Evolutionary conservation across 2,888 invertebrate genomes (phyloP).

Genomic region (Bugulina stolonifera): DNA sequence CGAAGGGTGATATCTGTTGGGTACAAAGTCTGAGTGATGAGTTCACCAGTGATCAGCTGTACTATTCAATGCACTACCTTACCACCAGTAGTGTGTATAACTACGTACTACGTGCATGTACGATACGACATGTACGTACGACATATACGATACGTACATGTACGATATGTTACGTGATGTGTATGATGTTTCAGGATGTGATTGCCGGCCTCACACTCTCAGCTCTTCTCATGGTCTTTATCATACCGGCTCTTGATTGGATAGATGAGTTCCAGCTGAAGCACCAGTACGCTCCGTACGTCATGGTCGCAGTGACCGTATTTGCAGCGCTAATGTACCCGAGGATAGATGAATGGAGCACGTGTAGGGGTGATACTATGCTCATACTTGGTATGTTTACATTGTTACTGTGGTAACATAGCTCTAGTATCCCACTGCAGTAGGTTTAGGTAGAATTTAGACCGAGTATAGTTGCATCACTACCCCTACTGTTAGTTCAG

Average conservation of each 20-base stretch:
- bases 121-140: too few relatives aligned
- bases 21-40: too few relatives aligned
- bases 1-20: too few relatives aligned
- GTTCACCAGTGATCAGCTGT: too few relatives aligned
- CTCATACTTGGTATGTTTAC: slow-evolving; percentile 73
- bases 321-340: slow-evolving; percentile 63
- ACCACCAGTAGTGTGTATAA: too few relatives aligned
- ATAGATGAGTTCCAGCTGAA: slow-evolving; percentile 70
- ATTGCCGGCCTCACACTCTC: slow-evolving; percentile 71
- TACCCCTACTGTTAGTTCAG: too few relatives aligned
- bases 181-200: slow-evolving; percentile 78
- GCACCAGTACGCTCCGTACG: slow-evolving; percentile 61
- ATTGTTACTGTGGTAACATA: not conserved
- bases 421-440: not conserved
- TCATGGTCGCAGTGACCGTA: slow-evolving; percentile 65
- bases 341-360: slow-evolving; percentile 77
- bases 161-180: too few relatives aligned
- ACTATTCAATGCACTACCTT: too few relatives aligned
- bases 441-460: too few relatives aligned
- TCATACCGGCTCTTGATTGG: slow-evolving; percentile 69
- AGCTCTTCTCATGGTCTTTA: slow-evolving; percentile 63
- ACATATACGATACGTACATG: too few relatives aligned
- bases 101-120: too few relatives aligned
- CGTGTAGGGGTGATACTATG: slow-evolving; percentile 82
- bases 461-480: too few relatives aligned